phyloP scores from a whole-genome alignment of 2,888 invertebrate species.

The Leuctra nigra region DNA sequence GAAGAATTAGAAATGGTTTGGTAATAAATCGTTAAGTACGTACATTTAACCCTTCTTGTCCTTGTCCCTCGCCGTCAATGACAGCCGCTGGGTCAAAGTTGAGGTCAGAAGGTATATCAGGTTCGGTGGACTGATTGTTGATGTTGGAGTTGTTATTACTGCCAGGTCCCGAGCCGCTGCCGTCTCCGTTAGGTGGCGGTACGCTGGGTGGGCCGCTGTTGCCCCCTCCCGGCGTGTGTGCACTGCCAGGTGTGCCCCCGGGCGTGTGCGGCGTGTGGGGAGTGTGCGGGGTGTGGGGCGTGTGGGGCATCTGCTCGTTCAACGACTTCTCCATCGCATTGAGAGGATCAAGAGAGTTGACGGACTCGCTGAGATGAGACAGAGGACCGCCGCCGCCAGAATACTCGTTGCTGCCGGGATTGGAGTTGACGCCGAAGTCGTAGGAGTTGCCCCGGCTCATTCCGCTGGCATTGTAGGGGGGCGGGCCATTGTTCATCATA shows the following conservation, averaged over 20 bases:
- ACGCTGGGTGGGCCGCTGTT: conserved; percentile 68
- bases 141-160: conserved; percentile 37
- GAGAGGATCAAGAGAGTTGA: conserved; percentile 82
- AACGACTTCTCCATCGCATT: conserved; percentile 91
- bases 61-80: conserved; percentile 84
- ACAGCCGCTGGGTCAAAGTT: conserved; percentile 91
- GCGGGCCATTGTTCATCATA: conserved; percentile 61
- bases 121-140: conserved; percentile 44
- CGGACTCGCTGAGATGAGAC: conserved; percentile 77
- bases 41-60: conserved; percentile 84
- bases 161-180: conserved; percentile 30
- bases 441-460: conserved; percentile 33
- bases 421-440: conserved; percentile 33
- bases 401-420: conserved; percentile 54
- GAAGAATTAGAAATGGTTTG: no score
- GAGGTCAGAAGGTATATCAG: conserved; percentile 79
- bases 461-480: conserved; percentile 39
- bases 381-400: conserved; percentile 64
- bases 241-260: conserved; percentile 58
- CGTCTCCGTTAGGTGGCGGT: conserved; percentile 49
- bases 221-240: conserved; percentile 61
- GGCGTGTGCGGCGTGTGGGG: conserved; percentile 69
- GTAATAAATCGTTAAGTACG: no score
- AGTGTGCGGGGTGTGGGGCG: conserved; percentile 72
- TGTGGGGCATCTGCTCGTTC: conserved; percentile 83